Conservation (phyloP, 2,797 vertebrate species). For the Sebastes oblongus region DNA sequence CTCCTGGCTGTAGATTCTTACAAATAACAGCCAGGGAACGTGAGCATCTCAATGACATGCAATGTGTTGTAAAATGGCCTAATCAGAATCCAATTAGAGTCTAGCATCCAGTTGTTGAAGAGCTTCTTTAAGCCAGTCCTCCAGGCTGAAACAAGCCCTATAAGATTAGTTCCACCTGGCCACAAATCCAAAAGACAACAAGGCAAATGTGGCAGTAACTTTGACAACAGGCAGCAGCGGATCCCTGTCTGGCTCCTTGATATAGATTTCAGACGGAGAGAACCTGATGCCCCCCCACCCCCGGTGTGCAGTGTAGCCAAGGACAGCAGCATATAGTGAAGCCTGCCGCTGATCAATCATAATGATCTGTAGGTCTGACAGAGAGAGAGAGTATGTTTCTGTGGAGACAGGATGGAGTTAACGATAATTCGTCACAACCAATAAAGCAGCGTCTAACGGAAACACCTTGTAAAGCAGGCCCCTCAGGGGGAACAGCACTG, state of each 20-base stretch:
- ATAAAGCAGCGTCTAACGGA: slow-evolving; percentile 5
- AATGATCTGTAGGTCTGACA: slow-evolving; percentile 42
- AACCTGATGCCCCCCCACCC: background rate
- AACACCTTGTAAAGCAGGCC: background rate
- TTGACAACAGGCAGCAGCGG: background rate
- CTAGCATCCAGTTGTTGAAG: background rate
- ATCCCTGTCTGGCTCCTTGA: slow-evolving; percentile 14
- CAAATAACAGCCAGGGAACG: background rate
- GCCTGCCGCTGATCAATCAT: slow-evolving; percentile 61
- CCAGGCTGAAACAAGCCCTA: background rate
- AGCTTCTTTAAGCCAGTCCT: background rate
- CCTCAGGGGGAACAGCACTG: background rate
- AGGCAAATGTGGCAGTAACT: background rate
- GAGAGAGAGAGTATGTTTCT: background rate
- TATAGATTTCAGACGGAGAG: slow-evolving; percentile 37
- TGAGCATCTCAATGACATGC: background rate
- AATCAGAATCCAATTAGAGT: background rate
- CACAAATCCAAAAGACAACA: background rate
- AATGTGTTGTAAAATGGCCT: background rate
- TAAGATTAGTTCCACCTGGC: background rate
- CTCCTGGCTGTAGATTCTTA: background rate
- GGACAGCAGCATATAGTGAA: slow-evolving; percentile 29
- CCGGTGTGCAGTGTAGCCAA: slow-evolving; percentile 7
- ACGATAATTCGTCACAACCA: slow-evolving; percentile 4
- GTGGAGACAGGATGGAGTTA: background rate